Base-by-base conservation (phyloP, 2,797 vertebrate genomes). In the Leptoclinus maculatus region DNA sequence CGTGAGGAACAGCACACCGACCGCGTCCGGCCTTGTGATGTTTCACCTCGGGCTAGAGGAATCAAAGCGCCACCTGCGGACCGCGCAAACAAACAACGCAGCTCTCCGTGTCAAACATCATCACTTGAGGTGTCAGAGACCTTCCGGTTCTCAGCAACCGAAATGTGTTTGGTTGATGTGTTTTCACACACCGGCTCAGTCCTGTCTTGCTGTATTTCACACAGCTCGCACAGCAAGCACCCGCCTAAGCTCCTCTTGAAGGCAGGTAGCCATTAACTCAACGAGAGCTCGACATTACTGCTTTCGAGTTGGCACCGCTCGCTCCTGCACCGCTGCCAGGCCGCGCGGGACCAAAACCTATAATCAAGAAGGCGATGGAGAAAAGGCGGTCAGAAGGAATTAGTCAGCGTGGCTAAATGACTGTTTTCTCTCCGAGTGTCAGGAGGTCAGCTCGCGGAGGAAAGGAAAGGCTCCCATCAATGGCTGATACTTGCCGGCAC, bases 11-110 rank as follows among this genome's bases (percentile, higher is more conserved):
- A 39, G 39, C 39, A 39, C 38, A 13, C 38, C 38, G 38, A 0
- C 7, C 34, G 34, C 34, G 34, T 34, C 8, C 34, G 29, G 34
- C 34, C 34, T 51, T 82, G 82, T 90, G 87, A 89, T 83, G 82
- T 78, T 79, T 78, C 82, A 85, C 84, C 89, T 82, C 79, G 16
- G 88, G 90, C 87, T 29, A 73, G 13, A 67, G 56, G 77, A 78
- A 92, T 89, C 88, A 89, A 88, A 92, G 90, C 86, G 71, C 83
- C 89, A 83, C 88, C 87, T 84, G 85, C 72, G 23, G 71, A 83
- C 80, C n/a, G 57, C 70, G 57, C 84, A 76, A 60, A 78, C 83
- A 83, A 82, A 59, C 4, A 80, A 59, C 4, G 66, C 19, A 14
- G 29, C 69, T 71, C 80, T 62, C 72, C 41, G 16, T 83, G 80